These are phyloP conservation scores for Eublepharis macularius DNA, from an alignment of 2,113 vertebrate species.

Conservation along the genomic window DNA sequence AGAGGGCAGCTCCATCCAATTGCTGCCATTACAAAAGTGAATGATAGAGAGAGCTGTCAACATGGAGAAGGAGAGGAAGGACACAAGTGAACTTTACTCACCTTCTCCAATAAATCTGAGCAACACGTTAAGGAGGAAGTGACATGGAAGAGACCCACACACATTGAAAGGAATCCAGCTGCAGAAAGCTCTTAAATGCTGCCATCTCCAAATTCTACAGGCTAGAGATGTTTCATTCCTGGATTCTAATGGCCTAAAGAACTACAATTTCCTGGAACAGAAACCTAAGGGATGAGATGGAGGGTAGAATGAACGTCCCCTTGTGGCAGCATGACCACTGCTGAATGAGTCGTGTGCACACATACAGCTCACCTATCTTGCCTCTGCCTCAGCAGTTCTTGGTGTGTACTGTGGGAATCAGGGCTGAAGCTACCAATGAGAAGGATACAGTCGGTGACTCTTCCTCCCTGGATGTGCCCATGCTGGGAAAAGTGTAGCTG, in stretches of 20 bases:
- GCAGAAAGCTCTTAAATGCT: not conserved
- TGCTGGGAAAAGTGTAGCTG: slow-evolving; percentile 90
- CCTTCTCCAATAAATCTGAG: slow-evolving; percentile 79
- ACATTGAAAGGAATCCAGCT: not conserved
- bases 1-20: not conserved
- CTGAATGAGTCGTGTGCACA: not conserved
- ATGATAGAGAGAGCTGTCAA: no score
- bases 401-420: not conserved
- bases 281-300: not conserved
- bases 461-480: slow-evolving; percentile 90
- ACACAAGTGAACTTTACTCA: slow-evolving; percentile 32
- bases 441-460: slow-evolving; percentile 93
- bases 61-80: not conserved
- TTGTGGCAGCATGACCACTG: not conserved
- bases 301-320: not conserved
- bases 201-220: not conserved
- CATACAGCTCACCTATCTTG: not conserved
- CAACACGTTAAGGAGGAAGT: slow-evolving; percentile 50
- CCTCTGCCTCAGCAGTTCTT: not conserved
- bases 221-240: not conserved
- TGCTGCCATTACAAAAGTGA: not conserved
- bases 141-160: not conserved
- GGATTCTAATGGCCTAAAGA: not conserved
- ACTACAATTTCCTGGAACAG: not conserved
- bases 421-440: not conserved